These are phyloP conservation scores for Microcebus lehilahytsara DNA, from an alignment of 2,113 vertebrate genomes.

Conservation along the genomic window DNA sequence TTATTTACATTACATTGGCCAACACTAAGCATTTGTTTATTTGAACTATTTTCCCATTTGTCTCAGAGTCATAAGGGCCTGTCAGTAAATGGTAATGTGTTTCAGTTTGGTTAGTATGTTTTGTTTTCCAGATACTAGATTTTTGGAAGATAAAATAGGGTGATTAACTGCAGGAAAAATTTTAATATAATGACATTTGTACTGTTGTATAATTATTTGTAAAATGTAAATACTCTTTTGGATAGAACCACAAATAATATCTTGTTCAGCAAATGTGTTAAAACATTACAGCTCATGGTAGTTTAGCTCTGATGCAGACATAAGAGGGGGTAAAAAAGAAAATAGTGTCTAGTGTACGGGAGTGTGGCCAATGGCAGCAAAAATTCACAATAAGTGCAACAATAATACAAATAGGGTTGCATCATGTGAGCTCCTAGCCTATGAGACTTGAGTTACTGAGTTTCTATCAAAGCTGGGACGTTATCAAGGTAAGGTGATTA, in stretches of 20 bases:
- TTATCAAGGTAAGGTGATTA: background rate
- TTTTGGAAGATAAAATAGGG: background rate
- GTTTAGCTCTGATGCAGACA: background rate
- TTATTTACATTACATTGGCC: conserved; percentile 45
- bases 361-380: background rate
- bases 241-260: background rate
- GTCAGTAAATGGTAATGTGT: background rate
- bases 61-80: background rate
- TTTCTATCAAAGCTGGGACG: background rate
- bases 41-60: conserved; percentile 25
- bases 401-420: too few species aligned
- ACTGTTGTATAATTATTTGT: background rate
- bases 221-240: background rate
- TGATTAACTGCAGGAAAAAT: background rate
- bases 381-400: background rate
- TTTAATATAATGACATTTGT: background rate
- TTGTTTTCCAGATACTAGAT: background rate
- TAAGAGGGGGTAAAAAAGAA: background rate
- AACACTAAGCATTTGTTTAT: conserved; percentile 47
- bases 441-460: background rate
- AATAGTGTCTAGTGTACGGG: background rate
- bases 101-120: background rate
- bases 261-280: background rate
- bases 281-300: rapidly evolving
- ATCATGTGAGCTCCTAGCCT: background rate